Conservation (phyloP, 2,113 vertebrate species). For the Tenebrosternarchus preto region DNA sequence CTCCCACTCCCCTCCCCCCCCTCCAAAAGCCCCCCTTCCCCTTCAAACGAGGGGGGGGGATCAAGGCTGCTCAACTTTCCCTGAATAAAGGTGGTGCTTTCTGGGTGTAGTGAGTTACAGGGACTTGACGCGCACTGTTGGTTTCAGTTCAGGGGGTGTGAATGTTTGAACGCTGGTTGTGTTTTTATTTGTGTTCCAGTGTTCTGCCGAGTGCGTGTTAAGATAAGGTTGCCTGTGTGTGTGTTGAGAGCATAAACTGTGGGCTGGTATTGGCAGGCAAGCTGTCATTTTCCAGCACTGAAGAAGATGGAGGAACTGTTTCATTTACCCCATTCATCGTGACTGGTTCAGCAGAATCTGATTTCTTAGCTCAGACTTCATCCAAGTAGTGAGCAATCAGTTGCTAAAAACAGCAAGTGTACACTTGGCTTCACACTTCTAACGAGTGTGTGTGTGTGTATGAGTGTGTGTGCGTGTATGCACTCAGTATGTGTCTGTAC, state of each 20-base stretch:
- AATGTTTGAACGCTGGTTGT: too few species aligned
- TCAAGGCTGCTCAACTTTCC: too few species aligned
- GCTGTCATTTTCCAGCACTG: background rate
- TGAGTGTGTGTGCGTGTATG: background rate
- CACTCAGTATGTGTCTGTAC: background rate
- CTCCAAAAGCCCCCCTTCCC: too few species aligned
- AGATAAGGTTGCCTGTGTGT: background rate
- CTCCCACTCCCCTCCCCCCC: too few species aligned
- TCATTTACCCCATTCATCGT: slow-evolving; percentile 15
- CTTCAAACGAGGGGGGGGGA: too few species aligned
- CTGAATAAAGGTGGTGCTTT: too few species aligned
- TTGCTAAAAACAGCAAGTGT: slow-evolving; percentile 22
- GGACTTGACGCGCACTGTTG: too few species aligned
- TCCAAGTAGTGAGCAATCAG: background rate
- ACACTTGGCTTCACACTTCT: slow-evolving; percentile 16
- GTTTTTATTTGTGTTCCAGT: too few species aligned
- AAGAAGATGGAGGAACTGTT: slow-evolving; percentile 13
- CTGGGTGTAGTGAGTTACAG: too few species aligned
- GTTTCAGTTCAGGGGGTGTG: too few species aligned
- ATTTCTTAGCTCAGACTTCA: background rate
- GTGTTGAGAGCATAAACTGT: background rate
- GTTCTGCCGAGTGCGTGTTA: too few species aligned
- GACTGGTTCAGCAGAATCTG: background rate
- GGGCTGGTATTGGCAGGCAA: background rate
- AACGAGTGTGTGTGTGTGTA: slow-evolving; percentile 1